Percentiles rank a stretch among this genome's conserved stretches.
These are phyloP conservation scores for Anthopleura xanthogrammica DNA, from an alignment of 92 coral and sea anemone species.

Conservation along the genomic window DNA sequence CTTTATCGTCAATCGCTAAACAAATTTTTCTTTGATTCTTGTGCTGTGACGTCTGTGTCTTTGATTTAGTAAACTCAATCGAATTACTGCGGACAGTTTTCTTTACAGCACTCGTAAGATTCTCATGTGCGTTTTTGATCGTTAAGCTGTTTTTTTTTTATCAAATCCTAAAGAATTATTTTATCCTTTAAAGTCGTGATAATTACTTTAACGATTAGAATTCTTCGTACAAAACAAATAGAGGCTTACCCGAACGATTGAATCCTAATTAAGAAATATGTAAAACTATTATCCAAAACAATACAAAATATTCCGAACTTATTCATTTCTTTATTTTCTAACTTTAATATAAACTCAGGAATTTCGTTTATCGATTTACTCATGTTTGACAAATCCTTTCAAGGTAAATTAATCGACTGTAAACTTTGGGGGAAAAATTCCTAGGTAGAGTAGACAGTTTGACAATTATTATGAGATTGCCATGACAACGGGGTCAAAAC, in stretches of 20 bases:
- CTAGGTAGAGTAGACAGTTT: not conserved
- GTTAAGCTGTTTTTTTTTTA: too few relatives aligned
- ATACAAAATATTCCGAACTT: not conserved
- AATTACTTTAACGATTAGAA: too few relatives aligned
- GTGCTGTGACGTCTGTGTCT: not conserved
- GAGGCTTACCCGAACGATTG: too few relatives aligned
- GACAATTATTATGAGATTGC: not conserved
- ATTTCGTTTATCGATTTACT: not conserved
- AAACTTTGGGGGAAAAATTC: not conserved
- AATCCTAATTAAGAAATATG: not conserved
- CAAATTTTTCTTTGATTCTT: not conserved
- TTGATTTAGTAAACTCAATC: too few relatives aligned
- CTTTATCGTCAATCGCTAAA: not conserved
- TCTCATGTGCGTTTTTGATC: too few relatives aligned
- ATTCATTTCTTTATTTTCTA: not conserved
- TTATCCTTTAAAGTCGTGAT: too few relatives aligned
- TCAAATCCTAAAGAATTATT: too few relatives aligned
- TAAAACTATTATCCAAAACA: not conserved
- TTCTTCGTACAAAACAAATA: not conserved
- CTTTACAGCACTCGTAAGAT: too few relatives aligned
- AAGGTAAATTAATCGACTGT: not conserved
- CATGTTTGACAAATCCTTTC: not conserved
- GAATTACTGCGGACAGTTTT: too few relatives aligned
- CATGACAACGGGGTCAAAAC: slow-evolving; percentile 28
- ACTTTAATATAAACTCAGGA: not conserved